phyloP scores from a whole-genome alignment of 92 coral and sea anemone species.

The Virgularia gustaviana region DNA sequence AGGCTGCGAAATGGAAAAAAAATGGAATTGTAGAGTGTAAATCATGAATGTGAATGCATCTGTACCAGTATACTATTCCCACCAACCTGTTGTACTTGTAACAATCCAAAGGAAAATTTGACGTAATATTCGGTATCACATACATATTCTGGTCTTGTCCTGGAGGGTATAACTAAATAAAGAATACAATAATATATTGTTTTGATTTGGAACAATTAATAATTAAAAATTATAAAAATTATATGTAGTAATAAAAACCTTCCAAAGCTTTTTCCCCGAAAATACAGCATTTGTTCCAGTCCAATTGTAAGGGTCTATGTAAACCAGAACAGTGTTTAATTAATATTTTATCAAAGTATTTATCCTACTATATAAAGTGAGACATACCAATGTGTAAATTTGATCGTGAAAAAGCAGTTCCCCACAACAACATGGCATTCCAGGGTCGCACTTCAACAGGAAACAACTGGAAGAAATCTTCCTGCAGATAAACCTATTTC shows the following conservation, averaged over 20 bases:
- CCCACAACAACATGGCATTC: conserved; percentile 95
- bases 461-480: conserved; percentile 79
- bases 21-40: background rate
- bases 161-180: conserved; percentile 67
- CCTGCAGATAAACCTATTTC: conserved; percentile 63
- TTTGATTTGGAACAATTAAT: too few species aligned
- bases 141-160: conserved; percentile 79
- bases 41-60: background rate
- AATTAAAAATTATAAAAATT: background rate
- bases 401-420: conserved; percentile 80
- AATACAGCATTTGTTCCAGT: conserved; percentile 91
- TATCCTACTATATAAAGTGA: background rate
- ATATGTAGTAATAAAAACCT: conserved; percentile 44
- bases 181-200: background rate
- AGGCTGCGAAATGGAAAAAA: conserved; percentile 39
- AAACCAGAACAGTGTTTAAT: background rate
- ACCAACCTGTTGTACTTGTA: conserved; percentile 82
- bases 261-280: conserved; percentile 83
- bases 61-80: background rate
- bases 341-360: background rate
- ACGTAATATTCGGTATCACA: conserved; percentile 51
- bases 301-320: conserved; percentile 89
- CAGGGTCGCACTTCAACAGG: conserved; percentile 80
- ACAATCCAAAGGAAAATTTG: conserved; percentile 79
- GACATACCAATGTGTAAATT: conserved; percentile 72